Conservation (phyloP, 2,113 vertebrate genomes). For the Galeopterus variegatus region DNA sequence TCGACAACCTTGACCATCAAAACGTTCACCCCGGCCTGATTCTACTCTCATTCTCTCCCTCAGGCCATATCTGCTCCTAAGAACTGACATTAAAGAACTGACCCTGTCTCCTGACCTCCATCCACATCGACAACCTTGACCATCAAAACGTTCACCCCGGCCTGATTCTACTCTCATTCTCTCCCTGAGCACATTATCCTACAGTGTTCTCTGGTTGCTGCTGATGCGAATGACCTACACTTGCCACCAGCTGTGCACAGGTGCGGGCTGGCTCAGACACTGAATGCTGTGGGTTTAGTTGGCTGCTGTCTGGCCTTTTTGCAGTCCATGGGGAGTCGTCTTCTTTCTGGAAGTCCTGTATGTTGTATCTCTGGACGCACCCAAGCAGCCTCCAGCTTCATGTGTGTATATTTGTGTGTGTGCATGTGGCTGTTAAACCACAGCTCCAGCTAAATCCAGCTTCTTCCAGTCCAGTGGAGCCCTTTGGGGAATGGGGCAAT, state of each 20-base stretch:
- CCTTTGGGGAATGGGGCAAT: neutral
- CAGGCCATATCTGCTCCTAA: neutral
- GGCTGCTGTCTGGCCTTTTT: neutral
- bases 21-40: neutral
- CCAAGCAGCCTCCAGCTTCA: neutral
- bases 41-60: too few relatives aligned
- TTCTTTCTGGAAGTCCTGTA: neutral
- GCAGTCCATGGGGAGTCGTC: neutral
- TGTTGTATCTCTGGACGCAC: neutral
- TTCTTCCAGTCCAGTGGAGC: neutral
- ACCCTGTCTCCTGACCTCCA: neutral
- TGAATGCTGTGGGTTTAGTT: fast-evolving
- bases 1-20: neutral
- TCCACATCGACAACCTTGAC: neutral
- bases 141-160: neutral
- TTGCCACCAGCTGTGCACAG: neutral
- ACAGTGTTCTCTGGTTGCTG: neutral
- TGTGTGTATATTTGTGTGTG: too few relatives aligned
- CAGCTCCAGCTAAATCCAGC: neutral
- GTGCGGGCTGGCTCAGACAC: neutral
- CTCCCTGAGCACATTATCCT: neutral
- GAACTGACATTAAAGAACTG: neutral
- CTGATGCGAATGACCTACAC: neutral
- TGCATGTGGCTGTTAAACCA: neutral
- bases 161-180: neutral